phyloP scores from a whole-genome alignment of 2,888 invertebrate species.

The Aleiodes testaceus region DNA sequence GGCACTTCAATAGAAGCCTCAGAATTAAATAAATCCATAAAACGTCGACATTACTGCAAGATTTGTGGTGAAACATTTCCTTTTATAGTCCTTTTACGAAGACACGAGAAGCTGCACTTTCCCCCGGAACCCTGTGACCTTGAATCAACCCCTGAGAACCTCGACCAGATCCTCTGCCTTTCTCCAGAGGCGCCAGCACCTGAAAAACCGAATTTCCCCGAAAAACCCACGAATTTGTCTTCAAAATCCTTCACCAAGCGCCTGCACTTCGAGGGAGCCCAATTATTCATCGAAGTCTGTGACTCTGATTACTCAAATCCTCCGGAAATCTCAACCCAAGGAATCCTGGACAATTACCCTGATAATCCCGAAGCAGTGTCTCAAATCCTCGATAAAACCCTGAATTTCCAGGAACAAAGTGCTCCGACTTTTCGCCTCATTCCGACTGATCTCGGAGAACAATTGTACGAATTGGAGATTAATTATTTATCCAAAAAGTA shows the following conservation, averaged over 20 bases:
- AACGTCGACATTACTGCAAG: slow-evolving; percentile 65
- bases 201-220: neutral
- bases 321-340: neutral
- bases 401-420: slow-evolving; percentile 6
- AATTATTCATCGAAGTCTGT: slow-evolving; percentile 47
- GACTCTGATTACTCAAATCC: slow-evolving; percentile 43
- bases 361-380: too few species aligned
- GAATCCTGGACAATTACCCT: too few species aligned
- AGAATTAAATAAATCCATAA: slow-evolving; percentile 53
- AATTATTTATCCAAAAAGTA: slow-evolving; percentile 52
- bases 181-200: too few species aligned
- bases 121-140: slow-evolving; percentile 14
- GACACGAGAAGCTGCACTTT: slow-evolving; percentile 63
- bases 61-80: slow-evolving; percentile 68
- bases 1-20: slow-evolving; percentile 32
- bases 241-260: slow-evolving; percentile 27
- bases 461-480: slow-evolving; percentile 65
- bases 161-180: slow-evolving; percentile 45
- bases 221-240: neutral
- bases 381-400: neutral
- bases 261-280: slow-evolving; percentile 41
- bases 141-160: slow-evolving; percentile 49
- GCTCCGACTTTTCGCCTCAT: slow-evolving; percentile 59
- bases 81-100: slow-evolving; percentile 62
- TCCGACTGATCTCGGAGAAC: slow-evolving; percentile 62